A percentile compares a stretch with the other conserved stretches of the same genome.
Evolutionary conservation across 2,888 invertebrate genomes (phyloP).

Genomic region (Euproctis similis): DNA sequence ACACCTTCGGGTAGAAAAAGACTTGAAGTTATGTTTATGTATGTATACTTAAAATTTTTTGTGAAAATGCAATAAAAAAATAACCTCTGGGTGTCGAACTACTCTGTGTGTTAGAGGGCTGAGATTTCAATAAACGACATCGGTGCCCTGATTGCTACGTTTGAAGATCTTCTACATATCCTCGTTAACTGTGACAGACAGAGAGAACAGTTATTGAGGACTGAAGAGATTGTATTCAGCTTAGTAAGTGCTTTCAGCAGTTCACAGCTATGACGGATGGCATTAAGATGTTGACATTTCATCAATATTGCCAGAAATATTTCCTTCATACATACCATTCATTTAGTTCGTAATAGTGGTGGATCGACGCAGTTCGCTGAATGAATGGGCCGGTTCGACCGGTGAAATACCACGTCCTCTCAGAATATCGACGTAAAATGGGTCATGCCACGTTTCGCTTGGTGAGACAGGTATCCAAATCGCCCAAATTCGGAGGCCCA

Average conservation of each 20-base stretch:
- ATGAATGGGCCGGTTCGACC: no score
- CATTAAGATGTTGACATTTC: slow-evolving; percentile 1
- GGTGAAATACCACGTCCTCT: no score
- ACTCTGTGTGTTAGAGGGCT: slow-evolving; percentile 42
- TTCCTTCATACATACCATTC: no score
- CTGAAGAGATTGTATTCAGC: slow-evolving; percentile 6
- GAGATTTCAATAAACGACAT: slow-evolving; percentile 69
- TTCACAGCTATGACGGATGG: slow-evolving; percentile 3
- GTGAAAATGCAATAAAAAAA: not conserved
- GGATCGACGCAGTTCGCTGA: no score
- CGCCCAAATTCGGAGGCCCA: no score
- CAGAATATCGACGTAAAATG: no score
- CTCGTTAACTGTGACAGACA: slow-evolving; percentile 46
- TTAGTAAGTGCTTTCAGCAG: slow-evolving; percentile 5
- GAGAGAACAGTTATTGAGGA: slow-evolving; percentile 5
- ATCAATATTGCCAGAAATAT: slow-evolving; percentile 1
- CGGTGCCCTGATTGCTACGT: slow-evolving; percentile 53
- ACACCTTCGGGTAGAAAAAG: no score
- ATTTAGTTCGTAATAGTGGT: no score
- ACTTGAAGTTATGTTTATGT: no score
- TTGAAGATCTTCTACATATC: slow-evolving; percentile 39
- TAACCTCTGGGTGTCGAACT: slow-evolving; percentile 20
- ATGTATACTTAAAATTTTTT: no score
- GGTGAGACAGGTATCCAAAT: no score
- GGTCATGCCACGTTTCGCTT: no score